Percentiles rank a stretch among this genome's conserved stretches.
Conservation (phyloP, 1,140 invertebrate species). For the Muscidifurax raptorellus region DNA sequence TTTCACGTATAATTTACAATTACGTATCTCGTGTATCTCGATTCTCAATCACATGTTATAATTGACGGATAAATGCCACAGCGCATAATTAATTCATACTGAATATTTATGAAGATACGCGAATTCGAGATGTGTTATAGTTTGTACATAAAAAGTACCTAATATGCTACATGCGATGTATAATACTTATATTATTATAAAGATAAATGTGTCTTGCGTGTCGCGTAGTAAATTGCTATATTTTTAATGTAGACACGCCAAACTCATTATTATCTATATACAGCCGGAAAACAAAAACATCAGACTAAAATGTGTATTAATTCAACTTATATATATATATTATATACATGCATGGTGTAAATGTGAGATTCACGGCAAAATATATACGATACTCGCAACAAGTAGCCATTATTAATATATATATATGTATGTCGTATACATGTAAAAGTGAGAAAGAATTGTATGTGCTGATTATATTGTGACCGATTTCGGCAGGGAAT, state of each 20-base stretch:
- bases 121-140: neutral
- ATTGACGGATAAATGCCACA: no score
- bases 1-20: neutral
- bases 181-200: neutral
- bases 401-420: neutral
- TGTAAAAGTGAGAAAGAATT: conserved; percentile 21
- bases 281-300: neutral
- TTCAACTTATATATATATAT: neutral
- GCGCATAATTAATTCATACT: neutral
- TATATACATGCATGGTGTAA: neutral
- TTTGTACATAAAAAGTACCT: conserved; percentile 26
- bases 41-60: neutral
- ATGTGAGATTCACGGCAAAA: neutral
- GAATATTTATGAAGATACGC: neutral
- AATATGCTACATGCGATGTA: conserved; percentile 6
- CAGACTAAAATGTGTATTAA: conserved; percentile 3
- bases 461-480: conserved; percentile 12
- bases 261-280: neutral
- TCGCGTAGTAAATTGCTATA: conserved; percentile 13
- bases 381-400: neutral
- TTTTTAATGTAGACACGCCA: conserved; percentile 16
- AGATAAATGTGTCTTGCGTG: neutral
- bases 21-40: neutral
- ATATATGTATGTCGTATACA: neutral
- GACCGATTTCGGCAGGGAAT: conserved; percentile 24